Percentiles rank a stretch among this genome's conserved stretches.
Conservation (phyloP, 2,113 vertebrate genomes). For the Caloenas nicobarica region DNA sequence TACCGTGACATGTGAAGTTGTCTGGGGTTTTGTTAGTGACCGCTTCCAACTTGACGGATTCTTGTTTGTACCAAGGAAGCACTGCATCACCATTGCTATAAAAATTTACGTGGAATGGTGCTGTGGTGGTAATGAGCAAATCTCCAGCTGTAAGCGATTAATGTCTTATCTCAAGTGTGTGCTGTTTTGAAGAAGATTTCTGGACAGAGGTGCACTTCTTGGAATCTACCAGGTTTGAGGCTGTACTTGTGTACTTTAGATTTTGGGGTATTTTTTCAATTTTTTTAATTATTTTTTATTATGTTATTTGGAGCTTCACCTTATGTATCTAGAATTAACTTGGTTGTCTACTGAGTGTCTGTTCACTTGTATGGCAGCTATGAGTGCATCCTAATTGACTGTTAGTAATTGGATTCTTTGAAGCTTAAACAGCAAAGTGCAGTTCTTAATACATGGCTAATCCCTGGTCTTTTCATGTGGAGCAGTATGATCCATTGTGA, state of each 20-base stretch:
- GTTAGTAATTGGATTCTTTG: constrained; percentile 20
- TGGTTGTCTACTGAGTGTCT: constrained; percentile 50
- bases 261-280: not conserved
- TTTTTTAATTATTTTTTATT: not conserved
- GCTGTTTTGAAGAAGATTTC: not conserved
- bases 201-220: not conserved
- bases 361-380: constrained; percentile 61
- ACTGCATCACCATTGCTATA: not conserved
- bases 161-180: not conserved
- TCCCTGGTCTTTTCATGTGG: not conserved
- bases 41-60: not conserved
- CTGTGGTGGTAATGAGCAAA: not conserved
- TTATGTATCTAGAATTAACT: not conserved
- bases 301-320: not conserved
- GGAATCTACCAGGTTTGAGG: not conserved
- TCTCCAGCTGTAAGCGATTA: not conserved
- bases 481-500: not conserved
- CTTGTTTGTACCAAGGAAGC: not conserved
- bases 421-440: constrained; percentile 1
- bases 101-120: not conserved
- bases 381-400: constrained; percentile 8
- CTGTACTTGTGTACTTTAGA: not conserved
- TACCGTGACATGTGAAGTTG: not conserved
- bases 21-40: not conserved
- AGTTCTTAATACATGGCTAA: not conserved